These are phyloP conservation scores for Trichoplax adhaerens DNA, from an alignment of 37 sponge, comb jelly and placozoan genomes.

Conservation along the genomic window DNA sequence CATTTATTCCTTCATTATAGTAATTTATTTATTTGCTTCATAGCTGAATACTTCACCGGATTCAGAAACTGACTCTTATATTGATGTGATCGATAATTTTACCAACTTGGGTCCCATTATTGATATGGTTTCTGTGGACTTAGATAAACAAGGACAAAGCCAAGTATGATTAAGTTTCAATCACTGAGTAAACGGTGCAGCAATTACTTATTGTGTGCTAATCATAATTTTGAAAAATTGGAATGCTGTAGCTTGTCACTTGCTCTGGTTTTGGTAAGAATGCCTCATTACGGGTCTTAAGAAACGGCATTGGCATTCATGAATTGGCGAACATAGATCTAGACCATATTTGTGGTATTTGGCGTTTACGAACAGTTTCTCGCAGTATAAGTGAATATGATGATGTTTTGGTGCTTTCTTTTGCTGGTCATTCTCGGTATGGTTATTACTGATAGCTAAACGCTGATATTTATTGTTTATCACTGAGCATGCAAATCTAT, in stretches of 20 bases:
- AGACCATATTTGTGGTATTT: neutral
- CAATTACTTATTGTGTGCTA: too few relatives aligned
- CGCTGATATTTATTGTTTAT: neutral
- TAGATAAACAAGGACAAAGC: slow-evolving; percentile 74
- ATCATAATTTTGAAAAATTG: too few relatives aligned
- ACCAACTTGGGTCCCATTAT: slow-evolving; percentile 61
- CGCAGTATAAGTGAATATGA: slow-evolving; percentile 7
- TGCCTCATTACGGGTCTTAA: slow-evolving; percentile 61
- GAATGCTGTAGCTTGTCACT: slow-evolving; percentile 39
- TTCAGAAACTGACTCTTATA: slow-evolving; percentile 23
- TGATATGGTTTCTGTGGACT: slow-evolving; percentile 83
- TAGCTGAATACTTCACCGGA: slow-evolving; percentile 10
- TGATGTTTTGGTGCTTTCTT: slow-evolving; percentile 52
- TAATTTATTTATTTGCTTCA: neutral
- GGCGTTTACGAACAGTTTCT: neutral
- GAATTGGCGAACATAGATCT: slow-evolving; percentile 65
- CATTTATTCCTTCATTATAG: slow-evolving; percentile 1
- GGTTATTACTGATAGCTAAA: neutral
- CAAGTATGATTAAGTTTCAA: slow-evolving; percentile 18
- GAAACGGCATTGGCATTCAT: slow-evolving; percentile 85
- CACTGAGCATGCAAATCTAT: too few relatives aligned
- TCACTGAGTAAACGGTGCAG: too few relatives aligned
- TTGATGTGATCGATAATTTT: slow-evolving; percentile 65
- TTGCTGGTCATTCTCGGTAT: slow-evolving; percentile 52
- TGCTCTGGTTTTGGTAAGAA: slow-evolving; percentile 67